Evolutionary conservation across 2,888 invertebrate species (phyloP).

Genomic region (Pinctada fucata): DNA sequence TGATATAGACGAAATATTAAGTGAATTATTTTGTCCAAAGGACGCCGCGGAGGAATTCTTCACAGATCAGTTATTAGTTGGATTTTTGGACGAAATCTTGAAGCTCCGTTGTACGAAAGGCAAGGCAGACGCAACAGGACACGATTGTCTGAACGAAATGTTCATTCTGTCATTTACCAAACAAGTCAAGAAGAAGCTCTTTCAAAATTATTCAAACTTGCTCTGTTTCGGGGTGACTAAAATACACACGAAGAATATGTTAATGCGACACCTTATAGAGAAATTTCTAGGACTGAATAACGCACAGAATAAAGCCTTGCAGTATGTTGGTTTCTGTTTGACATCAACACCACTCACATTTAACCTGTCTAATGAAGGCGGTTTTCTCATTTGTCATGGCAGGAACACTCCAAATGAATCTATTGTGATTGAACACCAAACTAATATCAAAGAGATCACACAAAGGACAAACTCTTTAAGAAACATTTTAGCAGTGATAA

Average conservation of each 20-base stretch:
- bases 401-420: slow-evolving; percentile 56
- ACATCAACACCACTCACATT: slow-evolving; percentile 53
- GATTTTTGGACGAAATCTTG: slow-evolving; percentile 17
- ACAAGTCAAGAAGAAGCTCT: not conserved
- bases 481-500: slow-evolving; percentile 46
- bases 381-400: slow-evolving; percentile 62
- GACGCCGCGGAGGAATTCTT: slow-evolving; percentile 51
- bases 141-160: not conserved
- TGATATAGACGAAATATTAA: slow-evolving; percentile 48
- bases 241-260: not conserved
- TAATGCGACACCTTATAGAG: not conserved
- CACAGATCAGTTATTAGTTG: slow-evolving; percentile 49
- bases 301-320: not conserved
- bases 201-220: not conserved
- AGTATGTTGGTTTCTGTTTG: slow-evolving; percentile 46
- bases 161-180: not conserved
- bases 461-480: slow-evolving; percentile 47
- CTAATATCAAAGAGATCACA: slow-evolving; percentile 48
- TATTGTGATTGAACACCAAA: slow-evolving; percentile 53
- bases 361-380: slow-evolving; percentile 26
- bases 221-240: not conserved
- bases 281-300: not conserved
- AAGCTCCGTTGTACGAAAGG: slow-evolving; percentile 19
- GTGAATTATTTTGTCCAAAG: slow-evolving; percentile 57
- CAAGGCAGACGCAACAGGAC: too few species aligned